phyloP scores from a whole-genome alignment of 2,888 invertebrate species.

The Heliothis peltigera region DNA sequence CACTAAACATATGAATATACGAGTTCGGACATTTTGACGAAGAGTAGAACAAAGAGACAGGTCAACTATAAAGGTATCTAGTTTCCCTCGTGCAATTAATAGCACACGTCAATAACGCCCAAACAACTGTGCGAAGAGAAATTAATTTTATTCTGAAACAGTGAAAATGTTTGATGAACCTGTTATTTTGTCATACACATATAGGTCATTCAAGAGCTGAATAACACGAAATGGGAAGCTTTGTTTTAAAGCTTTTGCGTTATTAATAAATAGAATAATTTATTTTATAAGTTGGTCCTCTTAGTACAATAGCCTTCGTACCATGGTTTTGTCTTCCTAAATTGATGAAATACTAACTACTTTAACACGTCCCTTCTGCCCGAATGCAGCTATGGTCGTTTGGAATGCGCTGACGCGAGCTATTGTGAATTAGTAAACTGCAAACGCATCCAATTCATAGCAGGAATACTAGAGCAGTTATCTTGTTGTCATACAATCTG shows the following conservation, averaged over 20 bases:
- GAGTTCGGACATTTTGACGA: constrained; percentile 14
- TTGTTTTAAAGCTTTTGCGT: constrained; percentile 13
- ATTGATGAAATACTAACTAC: constrained; percentile 42
- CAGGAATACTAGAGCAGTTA: not conserved
- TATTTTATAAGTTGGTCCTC: constrained; percentile 15
- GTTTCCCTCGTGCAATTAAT: constrained; percentile 35
- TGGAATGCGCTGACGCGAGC: constrained; percentile 15
- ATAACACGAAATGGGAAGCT: constrained; percentile 7
- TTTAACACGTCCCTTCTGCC: constrained; percentile 23
- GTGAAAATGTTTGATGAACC: constrained; percentile 24
- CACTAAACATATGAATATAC: constrained; percentile 50
- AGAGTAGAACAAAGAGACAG: constrained; percentile 29
- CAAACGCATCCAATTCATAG: constrained; percentile 9
- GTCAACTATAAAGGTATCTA: constrained; percentile 25
- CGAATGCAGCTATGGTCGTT: constrained; percentile 19
- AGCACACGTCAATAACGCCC: constrained; percentile 19
- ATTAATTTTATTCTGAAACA: constrained; percentile 36
- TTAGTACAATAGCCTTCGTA: constrained; percentile 36
- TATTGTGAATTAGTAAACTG: constrained; percentile 37
- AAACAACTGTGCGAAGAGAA: constrained; percentile 27
- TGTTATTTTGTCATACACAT: not conserved
- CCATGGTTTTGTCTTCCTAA: constrained; percentile 38
- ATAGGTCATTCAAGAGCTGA: constrained; percentile 18
- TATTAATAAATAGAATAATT: constrained; percentile 14
- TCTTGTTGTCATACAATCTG: not conserved